Base-by-base conservation (phyloP, 2,113 vertebrate genomes). In the Acanthochromis polyacanthus region DNA sequence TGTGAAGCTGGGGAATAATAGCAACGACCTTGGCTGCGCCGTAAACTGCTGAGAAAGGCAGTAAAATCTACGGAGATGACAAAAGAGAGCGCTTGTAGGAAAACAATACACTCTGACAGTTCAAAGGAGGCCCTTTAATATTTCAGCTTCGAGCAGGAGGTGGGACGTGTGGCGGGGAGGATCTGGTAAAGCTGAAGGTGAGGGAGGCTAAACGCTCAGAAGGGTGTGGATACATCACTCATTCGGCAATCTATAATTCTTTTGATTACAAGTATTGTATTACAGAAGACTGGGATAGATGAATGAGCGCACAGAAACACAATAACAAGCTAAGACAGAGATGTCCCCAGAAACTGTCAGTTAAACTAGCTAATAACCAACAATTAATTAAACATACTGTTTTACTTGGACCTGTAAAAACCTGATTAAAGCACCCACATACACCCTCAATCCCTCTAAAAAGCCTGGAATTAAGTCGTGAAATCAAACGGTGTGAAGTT, bases 41-140 rank as follows among this genome's bases (percentile, higher is more conserved):
- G 80, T 92, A 93, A 93, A 94, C 86, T 88, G 93, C 94, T 95
- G 92, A 93, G 86, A 89, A 85, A 92, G 88, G 91, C 91, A 89
- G 82, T 87, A 92, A 83, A 88, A 78, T 80, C 88, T 76, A 43
- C 10, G 78, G 70, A 81, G 89, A 93, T 90, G 91, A 93, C 91
- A 93, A 93, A 91, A 84, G 79, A 8, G 59, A 65, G 69, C 52
- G 82, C 78, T 61, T 70, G 84, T 82, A 82, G 75, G 88, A 92
- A 92, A 94, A 95, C 90, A 91, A 92, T 92, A 87, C 91, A 88
- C 57, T 75, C 82, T 91, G 92, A 93, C 92, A 91, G 89, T 89
- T 93, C 90, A 91, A 92, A 93, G 86, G 83, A 87, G 85, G 38
- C 68, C 63, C 63, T 85, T 91, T 87, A 90, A 94, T 92, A 91